Base-by-base conservation (phyloP, 2,888 invertebrate species). In the Arctia plantaginis region DNA sequence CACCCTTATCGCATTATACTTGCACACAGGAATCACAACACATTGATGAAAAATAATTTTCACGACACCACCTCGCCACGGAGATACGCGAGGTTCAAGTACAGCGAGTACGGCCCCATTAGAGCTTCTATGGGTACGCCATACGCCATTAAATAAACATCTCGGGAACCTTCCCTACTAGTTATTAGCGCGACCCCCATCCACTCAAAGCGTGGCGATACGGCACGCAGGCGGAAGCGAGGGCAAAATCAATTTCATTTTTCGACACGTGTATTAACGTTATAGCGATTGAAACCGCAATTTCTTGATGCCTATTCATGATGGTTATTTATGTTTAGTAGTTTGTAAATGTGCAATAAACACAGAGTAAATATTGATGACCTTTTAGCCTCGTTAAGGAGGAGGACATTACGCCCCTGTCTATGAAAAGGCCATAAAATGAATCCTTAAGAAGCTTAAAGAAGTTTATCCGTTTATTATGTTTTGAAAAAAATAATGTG, bases 121-220 rank as follows among this genome's bases (percentile, higher is more conserved):
- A 95, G 90, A 91, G 89, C 90, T 91, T 93, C 93, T 76, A 73
- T 76, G 69, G 70, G 66, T 66, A 76, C 70, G 72, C 59, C 65
- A 93, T 90, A 90, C 90, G 92, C 93, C 94, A 95, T 95, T 95
- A 95, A 95, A 95, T 95, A 95, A 95, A 95, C 95, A 95, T 95
- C 95, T 94, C 93, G 90, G 91, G 88, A 90, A 87, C 89, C 90
- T 88, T 91, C 92, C 90, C 92, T 90, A 92, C 93, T 93, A 93
- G 95, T 95, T 95, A 95, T 94, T 94, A 95, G 93, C 94, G 92
- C 87, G 79, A 91, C 88, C 90, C 95, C 93, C 89, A 89, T 85
- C 93, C 94, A 94, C 95, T 95, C 90, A 90, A 93, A 88, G 88
- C 90, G 80, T 85, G 90, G 90, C 90, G 95, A 95, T 95, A 95